A percentile compares a stretch with the other conserved stretches of the same genome.
Conservation (phyloP, 2,113 vertebrate species). For the Seriola quinqueradiata region DNA sequence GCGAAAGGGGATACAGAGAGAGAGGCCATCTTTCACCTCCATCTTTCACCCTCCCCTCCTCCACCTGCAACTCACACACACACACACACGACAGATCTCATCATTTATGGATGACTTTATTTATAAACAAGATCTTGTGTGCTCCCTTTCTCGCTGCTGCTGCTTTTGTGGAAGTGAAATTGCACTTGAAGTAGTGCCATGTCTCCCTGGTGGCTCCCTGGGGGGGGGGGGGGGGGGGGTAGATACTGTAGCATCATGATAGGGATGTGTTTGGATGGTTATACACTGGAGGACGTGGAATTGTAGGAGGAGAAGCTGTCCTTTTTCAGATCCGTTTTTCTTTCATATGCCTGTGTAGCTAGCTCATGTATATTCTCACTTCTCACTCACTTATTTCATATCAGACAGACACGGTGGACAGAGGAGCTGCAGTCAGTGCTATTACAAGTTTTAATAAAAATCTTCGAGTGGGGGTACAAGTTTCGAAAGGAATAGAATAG, state of each 20-base stretch:
- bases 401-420: conserved; percentile 35
- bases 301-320: conserved; percentile 34
- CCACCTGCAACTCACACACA: conserved; percentile 42
- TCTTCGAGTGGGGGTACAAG: conserved; percentile 20
- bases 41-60: conserved; percentile 2
- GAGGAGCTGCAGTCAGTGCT: conserved; percentile 37
- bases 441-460: conserved; percentile 74
- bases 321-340: conserved; percentile 41
- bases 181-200: conserved; percentile 62
- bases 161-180: conserved; percentile 66
- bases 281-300: conserved; percentile 45
- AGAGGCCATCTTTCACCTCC: conserved; percentile 57
- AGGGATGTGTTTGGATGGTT: conserved; percentile 62
- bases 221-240: conserved; percentile 45
- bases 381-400: conserved; percentile 20
- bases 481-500: conserved; percentile 27
- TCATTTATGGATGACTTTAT: conserved; percentile 83
- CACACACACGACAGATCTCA: conserved; percentile 54
- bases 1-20: conserved; percentile 58
- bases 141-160: conserved; percentile 19
- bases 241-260: conserved; percentile 60
- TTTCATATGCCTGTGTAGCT: conserved; percentile 34
- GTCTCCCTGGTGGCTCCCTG: conserved; percentile 41
- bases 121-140: conserved; percentile 75
- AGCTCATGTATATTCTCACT: conserved; percentile 42